Evolutionary conservation across 2,797 vertebrate species (phyloP), one percentile per base, ranked within the genome.

Genomic region (Phrynocephalus vlangalii): DNA sequence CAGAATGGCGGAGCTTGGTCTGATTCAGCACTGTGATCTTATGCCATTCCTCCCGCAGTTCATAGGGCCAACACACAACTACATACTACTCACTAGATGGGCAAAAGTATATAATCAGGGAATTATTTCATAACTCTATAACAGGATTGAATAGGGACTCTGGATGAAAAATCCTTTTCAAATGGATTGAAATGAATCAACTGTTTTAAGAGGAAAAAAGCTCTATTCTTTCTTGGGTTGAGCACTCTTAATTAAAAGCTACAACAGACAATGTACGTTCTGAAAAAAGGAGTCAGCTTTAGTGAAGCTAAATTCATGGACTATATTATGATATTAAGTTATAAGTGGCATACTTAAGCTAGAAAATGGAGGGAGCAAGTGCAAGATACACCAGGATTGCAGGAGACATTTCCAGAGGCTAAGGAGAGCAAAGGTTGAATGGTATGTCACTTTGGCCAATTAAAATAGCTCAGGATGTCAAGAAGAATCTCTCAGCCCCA

Each of bases 381-480:
- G n/a, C 76, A 68, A 67, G 48, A 38, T 52, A 71, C 78, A 67
- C 56, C 44, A 67, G 18, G 26, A 88, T 81, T 81, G 60, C 63
- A 26, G 80, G 71, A 85, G 60, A 88, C 71, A 81, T 88, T 85
- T 85, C 83, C 78, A 88, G 78, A 76, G 87, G 87, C 87, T 60
- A 85, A 85, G 87, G 70, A 88, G 83, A 88, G 63, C 30, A 18
- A 48, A 85, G 71, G 78, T 88, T 85, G 87, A 85, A n/a, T 24
- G 76, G 60, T 81, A 0, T 68, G n/a, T 38, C 13, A 85, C 87
- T 60, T 84, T 85, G 71, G 60, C 83, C 87, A 88, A 88, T 88
- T 88, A 88, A 88, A 88, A 85, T 81, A 76, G 71, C 83, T 81
- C 60, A 76, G 71, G 60, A 88, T 88, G 87, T 88, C 87, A 85